Evolutionary conservation across 92 coral and sea anemone species (phyloP).

Genomic region (Chrysogorgia sp.): DNA sequence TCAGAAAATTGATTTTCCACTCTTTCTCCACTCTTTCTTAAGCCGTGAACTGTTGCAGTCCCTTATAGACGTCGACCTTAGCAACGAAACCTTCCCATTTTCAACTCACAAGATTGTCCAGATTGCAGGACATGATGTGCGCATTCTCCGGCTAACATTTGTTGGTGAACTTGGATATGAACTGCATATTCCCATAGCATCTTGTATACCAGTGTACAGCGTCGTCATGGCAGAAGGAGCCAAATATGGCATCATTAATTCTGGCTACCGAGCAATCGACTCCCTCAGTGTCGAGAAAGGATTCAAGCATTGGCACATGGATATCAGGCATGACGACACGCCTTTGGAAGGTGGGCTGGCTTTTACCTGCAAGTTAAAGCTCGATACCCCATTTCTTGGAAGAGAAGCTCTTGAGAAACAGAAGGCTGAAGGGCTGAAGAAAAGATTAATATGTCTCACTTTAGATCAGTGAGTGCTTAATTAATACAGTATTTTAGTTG

Average conservation of each 20-base stretch:
- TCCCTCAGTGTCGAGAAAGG: conserved; percentile 97
- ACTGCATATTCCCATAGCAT: conserved; percentile 89
- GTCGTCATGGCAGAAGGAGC: conserved; percentile 93
- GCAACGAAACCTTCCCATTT: conserved; percentile 83
- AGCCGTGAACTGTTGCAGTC: conserved; percentile 84
- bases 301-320: conserved; percentile 98
- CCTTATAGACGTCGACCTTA: conserved; percentile 73
- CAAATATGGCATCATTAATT: conserved; percentile 70
- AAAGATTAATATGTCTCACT: conserved; percentile 80
- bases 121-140: conserved; percentile 84
- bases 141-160: conserved; percentile 81
- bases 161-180: conserved; percentile 99
- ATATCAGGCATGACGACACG: conserved; percentile 91
- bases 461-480: conserved; percentile 81
- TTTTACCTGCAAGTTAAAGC: conserved; percentile 90
- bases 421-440: conserved; percentile 84
- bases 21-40: neutral
- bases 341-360: conserved; percentile 96
- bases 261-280: conserved; percentile 95
- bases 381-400: conserved; percentile 91
- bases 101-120: conserved; percentile 89
- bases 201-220: conserved; percentile 91
- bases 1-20: neutral
- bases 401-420: conserved; percentile 89
- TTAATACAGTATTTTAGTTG: too few relatives aligned